A percentile compares a stretch with the other conserved stretches of the same genome.
Conservation (phyloP, 2,797 vertebrate genomes). For the Pseudomugil tenellus region DNA sequence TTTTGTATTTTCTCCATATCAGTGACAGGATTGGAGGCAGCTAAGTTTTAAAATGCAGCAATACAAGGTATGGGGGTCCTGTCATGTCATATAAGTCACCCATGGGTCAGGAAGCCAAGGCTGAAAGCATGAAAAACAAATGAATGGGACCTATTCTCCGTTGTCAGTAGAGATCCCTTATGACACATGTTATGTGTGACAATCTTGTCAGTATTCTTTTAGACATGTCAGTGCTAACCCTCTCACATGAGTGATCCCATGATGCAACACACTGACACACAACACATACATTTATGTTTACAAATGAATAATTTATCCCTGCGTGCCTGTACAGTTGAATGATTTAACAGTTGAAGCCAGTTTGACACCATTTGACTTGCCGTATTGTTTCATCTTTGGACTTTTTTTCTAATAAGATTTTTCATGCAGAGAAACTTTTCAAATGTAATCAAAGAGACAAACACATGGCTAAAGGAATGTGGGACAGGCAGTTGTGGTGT, state of each 20-base stretch:
- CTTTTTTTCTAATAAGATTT: background rate
- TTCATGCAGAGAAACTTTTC: background rate
- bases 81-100: constrained; percentile 49
- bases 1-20: constrained; percentile 44
- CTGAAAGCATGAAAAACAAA: constrained; percentile 24
- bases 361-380: background rate
- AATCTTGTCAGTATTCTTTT: background rate
- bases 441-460: too few species aligned
- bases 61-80: constrained; percentile 15
- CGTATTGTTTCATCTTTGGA: background rate
- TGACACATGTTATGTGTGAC: background rate
- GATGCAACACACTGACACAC: background rate
- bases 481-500: background rate
- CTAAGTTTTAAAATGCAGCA: constrained; percentile 2
- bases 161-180: background rate
- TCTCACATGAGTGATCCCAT: constrained; percentile 8
- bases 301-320: constrained; percentile 5
- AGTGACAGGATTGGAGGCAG: constrained; percentile 20
- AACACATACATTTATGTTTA: background rate
- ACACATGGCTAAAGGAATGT: background rate
- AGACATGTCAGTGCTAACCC: background rate
- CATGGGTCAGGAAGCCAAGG: constrained; percentile 26
- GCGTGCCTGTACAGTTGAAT: constrained; percentile 3
- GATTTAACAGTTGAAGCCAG: constrained; percentile 1
- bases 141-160: constrained; percentile 12